These are phyloP conservation scores for Anorthoa munda DNA, from an alignment of 2,888 invertebrate species.

Conservation along the genomic window DNA sequence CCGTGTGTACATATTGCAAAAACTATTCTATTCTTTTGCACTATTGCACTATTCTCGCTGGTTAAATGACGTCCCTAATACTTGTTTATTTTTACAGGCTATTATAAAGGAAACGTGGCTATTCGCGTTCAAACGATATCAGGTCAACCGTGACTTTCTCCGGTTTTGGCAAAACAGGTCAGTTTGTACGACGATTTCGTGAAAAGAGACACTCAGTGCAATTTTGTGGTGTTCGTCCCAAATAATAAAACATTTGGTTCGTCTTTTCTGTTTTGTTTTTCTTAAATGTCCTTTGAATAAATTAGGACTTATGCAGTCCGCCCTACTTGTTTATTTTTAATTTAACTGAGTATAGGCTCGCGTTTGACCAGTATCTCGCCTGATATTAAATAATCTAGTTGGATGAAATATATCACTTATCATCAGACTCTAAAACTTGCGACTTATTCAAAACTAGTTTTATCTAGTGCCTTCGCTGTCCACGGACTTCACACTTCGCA, in stretches of 20 bases:
- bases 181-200: conserved; percentile 49
- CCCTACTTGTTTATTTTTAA: no score
- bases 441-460: no score
- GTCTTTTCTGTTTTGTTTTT: background rate
- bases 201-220: conserved; percentile 23
- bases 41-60: conserved; percentile 42
- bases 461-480: accelerated
- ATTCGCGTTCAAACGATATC: conserved; percentile 50
- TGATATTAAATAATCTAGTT: no score
- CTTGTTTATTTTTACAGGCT: conserved; percentile 59
- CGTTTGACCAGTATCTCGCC: no score
- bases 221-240: conserved; percentile 10
- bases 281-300: no score
- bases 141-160: conserved; percentile 59
- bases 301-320: no score
- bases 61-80: conserved; percentile 54
- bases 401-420: no score
- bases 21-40: no score
- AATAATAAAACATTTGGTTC: background rate
- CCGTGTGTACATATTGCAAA: conserved; percentile 23
- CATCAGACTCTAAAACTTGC: accelerated
- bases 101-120: conserved; percentile 58
- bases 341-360: no score
- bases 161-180: conserved; percentile 53
- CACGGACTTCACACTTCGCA: no score